Base-by-base conservation (phyloP, 2,888 invertebrate species). In the Apodemia zela region DNA sequence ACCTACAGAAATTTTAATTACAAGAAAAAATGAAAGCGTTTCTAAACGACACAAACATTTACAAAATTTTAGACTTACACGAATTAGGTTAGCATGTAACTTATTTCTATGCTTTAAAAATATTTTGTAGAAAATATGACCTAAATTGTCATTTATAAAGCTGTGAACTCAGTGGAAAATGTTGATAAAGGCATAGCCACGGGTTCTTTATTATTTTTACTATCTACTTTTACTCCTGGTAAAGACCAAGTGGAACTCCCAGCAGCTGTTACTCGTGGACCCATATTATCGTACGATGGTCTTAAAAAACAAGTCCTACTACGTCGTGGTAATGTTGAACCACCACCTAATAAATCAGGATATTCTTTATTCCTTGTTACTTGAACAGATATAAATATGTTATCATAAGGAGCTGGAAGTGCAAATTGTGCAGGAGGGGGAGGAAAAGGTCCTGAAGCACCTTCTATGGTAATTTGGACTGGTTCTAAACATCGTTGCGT, bases 201-300 rank as follows among this genome's bases (percentile, higher is more conserved):
- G 45, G 77, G 75, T 13, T 84, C 79, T 65, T 77, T 82, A 47
- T 78, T 79, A 57, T 72, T 73, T 51, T 64, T 64, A 69, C 76
- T 81, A 68, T 85, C 84, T 67, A 69, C 76, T 71, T 89, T 87
- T 68, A 85, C 81, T 68, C 85, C 96, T 68, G 96, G 96, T 70
- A 97, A 92, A 35, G 97, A 97, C 80, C 97, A 94, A 33, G 96
- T 96, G 10, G 97, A 97, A 80, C 96, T 97, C 60, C 97, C 97
- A 68, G 96, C 96, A 45, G 97, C 97, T 11, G 97, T 97, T 62
- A 97, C 96, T 69, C 97, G 93, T 62, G 97, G 96, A 8, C 97
- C 97, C 95, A 97, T 96, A 87, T 97, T 97, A 87, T 98, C 97
- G 82, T 97, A 97, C 68, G 95, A 95, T 63, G 95, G 94, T 79